Base-by-base conservation (phyloP, 2,113 vertebrate species). In the Antennarius striatus region DNA sequence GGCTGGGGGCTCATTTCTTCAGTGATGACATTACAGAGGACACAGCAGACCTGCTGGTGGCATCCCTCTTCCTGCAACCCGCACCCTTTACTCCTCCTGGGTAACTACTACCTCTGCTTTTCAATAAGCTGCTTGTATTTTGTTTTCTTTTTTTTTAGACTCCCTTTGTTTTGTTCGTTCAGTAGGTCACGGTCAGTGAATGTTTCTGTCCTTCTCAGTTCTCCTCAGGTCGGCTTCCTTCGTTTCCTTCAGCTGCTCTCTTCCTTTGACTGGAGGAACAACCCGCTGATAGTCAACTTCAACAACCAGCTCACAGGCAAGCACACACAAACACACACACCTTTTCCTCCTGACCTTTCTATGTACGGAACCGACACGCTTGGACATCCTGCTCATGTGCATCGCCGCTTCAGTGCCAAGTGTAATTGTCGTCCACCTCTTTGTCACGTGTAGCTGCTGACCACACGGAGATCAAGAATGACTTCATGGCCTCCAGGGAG, bases 231-330 rank as follows among this genome's bases (percentile, higher is more conserved):
- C 57, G 97, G 95, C 13, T 95, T 99, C 80, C 94, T 99, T 53
- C 95, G 95, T 13, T 98, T 99, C 82, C 95, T 99, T 45, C 86
- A 89, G 76, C 86, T 98, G 82, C 84, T 99, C 13, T 92, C 94
- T n/a, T 93, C 94, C 42, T 98, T 98, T 75, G 98, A 99, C 88
- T 99, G 98, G 98, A 96, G 93, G 83, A 98, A 96, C 84, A 96
- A 79, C 81, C 95, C 96, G 45, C 91, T 99, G 71, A 85, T 99
- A 1, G 90, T 99, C 70, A 96, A 98, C 88, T 91, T 98, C 46
- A 99, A 98, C 13, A 81, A 62, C 30, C 93, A 94, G 32, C 91
- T 99, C 29, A 93, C 91, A 90, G 97, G 98, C 97, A 88, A 89
- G 92, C 30, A 2, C 66, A 59, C 45, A 16, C 51, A 43, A 11